phyloP scores from a whole-genome alignment of 2,888 invertebrate species.

The Branchipolynoe longqiensis region DNA sequence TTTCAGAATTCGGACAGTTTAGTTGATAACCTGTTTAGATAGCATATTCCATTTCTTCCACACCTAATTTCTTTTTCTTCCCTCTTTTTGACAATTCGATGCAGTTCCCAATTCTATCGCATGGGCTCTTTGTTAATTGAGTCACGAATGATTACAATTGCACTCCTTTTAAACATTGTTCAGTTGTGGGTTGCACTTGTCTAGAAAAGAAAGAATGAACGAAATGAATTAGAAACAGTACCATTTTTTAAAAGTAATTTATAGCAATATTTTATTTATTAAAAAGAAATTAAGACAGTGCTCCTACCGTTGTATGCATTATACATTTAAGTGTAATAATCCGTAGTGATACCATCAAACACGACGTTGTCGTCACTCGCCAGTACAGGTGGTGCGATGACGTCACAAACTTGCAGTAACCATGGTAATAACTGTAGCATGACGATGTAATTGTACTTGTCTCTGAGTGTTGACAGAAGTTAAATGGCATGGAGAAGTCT shows the following conservation, averaged over 20 bases:
- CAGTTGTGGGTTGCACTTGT: neutral
- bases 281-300: no score
- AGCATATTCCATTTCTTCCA: no score
- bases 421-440: conserved; percentile 51
- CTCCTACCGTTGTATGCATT: neutral
- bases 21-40: no score
- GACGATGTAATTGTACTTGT: conserved; percentile 44
- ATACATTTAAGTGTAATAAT: conserved; percentile 16
- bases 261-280: no score
- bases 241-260: no score
- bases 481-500: conserved; percentile 56
- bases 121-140: neutral
- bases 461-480: conserved; percentile 34
- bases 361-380: no score
- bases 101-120: conserved; percentile 9
- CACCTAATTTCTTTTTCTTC: neutral
- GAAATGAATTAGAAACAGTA: neutral
- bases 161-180: conserved; percentile 33
- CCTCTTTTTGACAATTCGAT: conserved; percentile 14
- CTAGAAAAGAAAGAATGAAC: neutral
- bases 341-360: neutral
- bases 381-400: conserved; percentile 13
- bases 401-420: neutral
- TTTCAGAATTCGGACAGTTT: no score
- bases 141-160: conserved; percentile 31